Evolutionary conservation across 2,113 vertebrate species (phyloP), one percentile per base, ranked within the genome.

Genomic region (Oxyura jamaicensis): DNA sequence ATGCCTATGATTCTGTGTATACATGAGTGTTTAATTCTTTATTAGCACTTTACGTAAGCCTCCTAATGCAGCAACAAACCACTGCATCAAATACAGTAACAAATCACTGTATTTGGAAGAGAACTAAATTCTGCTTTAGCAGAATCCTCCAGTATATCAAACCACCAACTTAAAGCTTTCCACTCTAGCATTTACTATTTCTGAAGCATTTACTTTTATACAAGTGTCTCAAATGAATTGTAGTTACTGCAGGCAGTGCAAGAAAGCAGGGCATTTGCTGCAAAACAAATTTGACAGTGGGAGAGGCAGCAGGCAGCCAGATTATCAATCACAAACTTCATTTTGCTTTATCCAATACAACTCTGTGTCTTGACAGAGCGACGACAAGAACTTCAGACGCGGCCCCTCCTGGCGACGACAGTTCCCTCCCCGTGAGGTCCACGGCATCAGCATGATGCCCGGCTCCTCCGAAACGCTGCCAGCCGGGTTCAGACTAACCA

Each of bases 371-470:
- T 90, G 75, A 60, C 97, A 99, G 99, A 98, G 97, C 11, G 98
- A 99, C n/a, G 99, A 99, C 96, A 98, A 99, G 97, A 99, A 99
- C 93, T 99, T 99, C 95, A 97, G 98, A 75, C 98, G 98, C 2
- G 99, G 99, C 15, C 98, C 99, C 0, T 99, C 99, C 19, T 99
- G 99, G 99, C 98, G 99, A 96, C 98, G 99, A 93, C 99, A 99
- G 96, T 99, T 99, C 86, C 99, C 99, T 19, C 98, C 99, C 0
- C 98, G 99, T 1, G 99, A 99, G 95, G 98, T 99, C 5, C 99
- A 99, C 0, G 99, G 99, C 90, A 99, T 99, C 98, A 99, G 99
- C 95, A 99, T 99, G 99, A 99, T 99, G 99, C 99, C 99, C 1
- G 99, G 99, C 10, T 99, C 99, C 1, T 99, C 99, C 3, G 99